Evolutionary conservation across 37 sponge, comb jelly and placozoan genomes (phyloP).

Genomic region (Petrosia ficiformis): DNA sequence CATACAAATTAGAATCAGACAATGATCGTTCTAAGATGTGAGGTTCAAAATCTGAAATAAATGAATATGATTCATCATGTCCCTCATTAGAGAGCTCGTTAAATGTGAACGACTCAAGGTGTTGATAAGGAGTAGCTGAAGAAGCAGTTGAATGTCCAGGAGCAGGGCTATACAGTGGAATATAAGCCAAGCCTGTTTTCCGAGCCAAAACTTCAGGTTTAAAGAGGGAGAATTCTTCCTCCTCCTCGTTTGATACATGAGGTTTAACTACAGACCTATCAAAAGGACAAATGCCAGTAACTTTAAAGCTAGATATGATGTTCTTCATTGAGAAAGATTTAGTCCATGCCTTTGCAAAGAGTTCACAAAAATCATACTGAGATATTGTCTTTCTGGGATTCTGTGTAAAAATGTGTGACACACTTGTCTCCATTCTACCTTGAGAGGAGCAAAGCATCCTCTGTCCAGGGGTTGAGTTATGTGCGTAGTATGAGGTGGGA

Average conservation of each 20-base stretch:
- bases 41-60: neutral
- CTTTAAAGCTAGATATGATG: neutral
- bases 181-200: neutral
- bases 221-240: no score
- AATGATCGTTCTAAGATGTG: no score
- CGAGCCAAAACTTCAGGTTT: neutral
- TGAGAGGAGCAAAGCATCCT: neutral
- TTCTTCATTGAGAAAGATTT: conserved; percentile 3
- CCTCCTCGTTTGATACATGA: no score
- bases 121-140: neutral
- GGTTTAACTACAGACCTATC: neutral
- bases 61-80: no score
- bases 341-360: conserved; percentile 1
- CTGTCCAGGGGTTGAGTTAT: neutral
- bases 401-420: neutral
- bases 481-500: conserved; percentile 31
- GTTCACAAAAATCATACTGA: neutral
- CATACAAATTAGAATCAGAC: neutral
- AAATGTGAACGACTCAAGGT: no score
- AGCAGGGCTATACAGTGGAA: neutral
- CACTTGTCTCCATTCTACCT: neutral
- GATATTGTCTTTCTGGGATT: neutral
- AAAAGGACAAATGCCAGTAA: conserved; percentile 2
- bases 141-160: neutral
- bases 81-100: no score